Evolutionary conservation across 2,888 invertebrate genomes (phyloP), one percentile per base, ranked within the genome.

Genomic region (Alsophila aescularia): DNA sequence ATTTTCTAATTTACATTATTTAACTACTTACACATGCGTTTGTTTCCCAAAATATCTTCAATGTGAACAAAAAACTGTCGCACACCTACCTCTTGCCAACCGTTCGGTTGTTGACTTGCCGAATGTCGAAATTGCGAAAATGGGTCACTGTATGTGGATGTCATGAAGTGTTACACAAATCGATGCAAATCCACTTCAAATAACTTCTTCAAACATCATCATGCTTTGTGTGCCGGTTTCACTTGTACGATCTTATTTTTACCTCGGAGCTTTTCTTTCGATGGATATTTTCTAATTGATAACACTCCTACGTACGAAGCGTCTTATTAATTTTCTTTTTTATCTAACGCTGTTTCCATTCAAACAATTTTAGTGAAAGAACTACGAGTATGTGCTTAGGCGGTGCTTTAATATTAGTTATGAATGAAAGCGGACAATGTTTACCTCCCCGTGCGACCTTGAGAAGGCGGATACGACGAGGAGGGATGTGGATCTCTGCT

Each of bases 361-460:
- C 48, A 56, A 57, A 52, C 40, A 43, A 40, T n/a, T 55, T 45
- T 52, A 32, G 21, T 44, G 45, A 13, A 50, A 43, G 21, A 48
- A 36, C 32, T 35, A 16, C 7, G 3, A 36, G 13, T 1, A n/a
- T n/a, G 39, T 34, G 18, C 35, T 15, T 18, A 43, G 29, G 18
- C 13, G 45, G 36, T 35, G 27, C 31, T 60, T 39, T 40, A n/a
- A 40, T 34, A 29, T 67, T 57, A 71, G 70, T 74, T 73, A 76
- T 80, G 74, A 81, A 83, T 78, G 79, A 77, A 81, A 75, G 64
- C 67, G 64, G 56, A 60, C 62, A 63, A 63, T 75, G 78, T 82
- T 83, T 84, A 87, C 87, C 88, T 88, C 76, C 79, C 75, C 76
- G 68, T 67, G 70, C 77, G 84, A 85, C 84, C 87, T 87, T 86